phyloP scores from a whole-genome alignment of 1,140 invertebrate genomes.

The Drosophila navojoa region DNA sequence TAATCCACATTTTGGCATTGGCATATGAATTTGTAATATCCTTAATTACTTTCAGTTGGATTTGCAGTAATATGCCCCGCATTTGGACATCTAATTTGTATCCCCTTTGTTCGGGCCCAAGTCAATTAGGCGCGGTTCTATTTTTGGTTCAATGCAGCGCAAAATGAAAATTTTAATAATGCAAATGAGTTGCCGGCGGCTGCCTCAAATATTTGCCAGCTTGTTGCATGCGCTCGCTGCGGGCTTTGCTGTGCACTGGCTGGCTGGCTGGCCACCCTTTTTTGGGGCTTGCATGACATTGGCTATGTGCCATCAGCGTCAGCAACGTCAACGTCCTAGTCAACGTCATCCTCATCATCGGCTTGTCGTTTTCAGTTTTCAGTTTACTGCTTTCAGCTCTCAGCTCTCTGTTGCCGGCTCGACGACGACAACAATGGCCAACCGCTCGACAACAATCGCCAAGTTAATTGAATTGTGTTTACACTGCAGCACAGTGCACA shows the following conservation, averaged over 20 bases:
- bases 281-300: conserved; percentile 11
- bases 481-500: conserved; percentile 58
- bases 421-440: conserved; percentile 63
- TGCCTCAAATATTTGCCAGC: conserved; percentile 45
- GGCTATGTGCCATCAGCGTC: conserved; percentile 29
- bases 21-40: no score
- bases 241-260: conserved; percentile 14
- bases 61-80: conserved; percentile 1
- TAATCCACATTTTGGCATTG: no score
- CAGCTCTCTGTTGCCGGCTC: conserved; percentile 34
- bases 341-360: conserved; percentile 53
- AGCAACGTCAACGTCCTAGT: conserved; percentile 18
- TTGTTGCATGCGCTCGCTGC: conserved; percentile 60
- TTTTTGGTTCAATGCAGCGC: conserved; percentile 32
- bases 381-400: conserved; percentile 7
- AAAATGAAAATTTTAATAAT: conserved; percentile 79
- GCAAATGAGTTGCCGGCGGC: conserved; percentile 58
- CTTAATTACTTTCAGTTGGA: conserved; percentile 17
- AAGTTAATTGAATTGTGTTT: conserved; percentile 81
- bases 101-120: conserved; percentile 20
- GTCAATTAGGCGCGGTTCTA: conserved; percentile 59
- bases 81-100: conserved; percentile 11
- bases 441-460: conserved; percentile 61
- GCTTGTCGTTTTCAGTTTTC: conserved; percentile 69
- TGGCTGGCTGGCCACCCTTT: background rate